Base-by-base conservation (phyloP, 2,113 vertebrate species). In the Tamias sibiricus region DNA sequence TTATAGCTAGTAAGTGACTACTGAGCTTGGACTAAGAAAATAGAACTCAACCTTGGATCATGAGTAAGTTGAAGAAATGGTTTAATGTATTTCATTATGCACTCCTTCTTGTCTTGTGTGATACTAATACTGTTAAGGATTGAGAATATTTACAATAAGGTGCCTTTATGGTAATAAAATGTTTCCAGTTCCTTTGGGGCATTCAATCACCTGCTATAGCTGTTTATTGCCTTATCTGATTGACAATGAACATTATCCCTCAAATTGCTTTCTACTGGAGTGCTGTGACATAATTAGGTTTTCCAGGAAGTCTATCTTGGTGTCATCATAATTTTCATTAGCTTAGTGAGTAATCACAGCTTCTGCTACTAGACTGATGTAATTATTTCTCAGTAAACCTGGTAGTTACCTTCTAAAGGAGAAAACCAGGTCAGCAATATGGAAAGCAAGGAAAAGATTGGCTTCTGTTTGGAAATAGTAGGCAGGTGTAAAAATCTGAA, bases 251-350 rank as follows among this genome's bases (percentile, higher is more conserved):
- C 80, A 86, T 95, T 85, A 96, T 79, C 72, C 94, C 79, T 97
- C 95, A 96, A 97, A 98, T 98, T 98, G 95, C 42, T 19, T 95
- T 77, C 14, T 96, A 90, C 85, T 84, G 19, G 16, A 72, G 64
- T 94, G 47, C 93, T 95, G 52, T 88, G 92, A 95, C 94, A 95
- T 97, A 92, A 98, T 98, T 97, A 97, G 91, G 76, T 97, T 98
- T 97, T 98, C 92, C 82, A 97, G 59, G 95, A 97, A 98, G 97
- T 98, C 79, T 95, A 71, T 97, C 97, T 97, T 98, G 72, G 86
- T 97, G 97, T 97, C 97, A 98, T 98, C 92, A 97, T 97, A 97
- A 98, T 98, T 98, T 98, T 98, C 95, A 98, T 98, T 98, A 98
- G 94, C 54, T 87, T 84, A 71, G 86, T 97, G 95, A 98, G 90